Conservation (phyloP, 2,797 vertebrate species). For the Hirundo rustica region DNA sequence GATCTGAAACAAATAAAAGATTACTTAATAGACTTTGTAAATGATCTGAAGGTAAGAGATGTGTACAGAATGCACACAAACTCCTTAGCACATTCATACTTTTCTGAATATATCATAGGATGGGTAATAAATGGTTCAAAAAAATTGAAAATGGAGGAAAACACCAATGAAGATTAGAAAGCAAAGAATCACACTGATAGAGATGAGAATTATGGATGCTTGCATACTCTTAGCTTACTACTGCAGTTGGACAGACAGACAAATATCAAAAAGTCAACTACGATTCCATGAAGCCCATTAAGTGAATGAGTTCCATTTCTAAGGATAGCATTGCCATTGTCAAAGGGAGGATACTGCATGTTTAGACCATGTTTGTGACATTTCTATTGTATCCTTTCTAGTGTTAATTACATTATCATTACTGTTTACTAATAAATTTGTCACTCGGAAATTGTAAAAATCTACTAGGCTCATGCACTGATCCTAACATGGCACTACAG, state of each 20-base stretch:
- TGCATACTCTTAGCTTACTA: not conserved
- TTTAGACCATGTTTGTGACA: conserved; percentile 65
- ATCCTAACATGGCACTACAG: conserved; percentile 89
- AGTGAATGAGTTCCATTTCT: conserved; percentile 38
- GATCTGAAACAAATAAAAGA: not conserved
- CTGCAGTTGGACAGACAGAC: not conserved
- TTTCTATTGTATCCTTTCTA: conserved; percentile 65
- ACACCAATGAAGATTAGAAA: not conserved
- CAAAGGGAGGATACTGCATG: conserved; percentile 77
- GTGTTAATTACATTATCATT: conserved; percentile 73
- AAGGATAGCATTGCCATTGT: conserved; percentile 54
- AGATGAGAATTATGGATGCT: not conserved
- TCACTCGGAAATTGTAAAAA: conserved; percentile 83
- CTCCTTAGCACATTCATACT: not conserved
- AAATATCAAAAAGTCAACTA: not conserved
- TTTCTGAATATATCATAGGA: not conserved
- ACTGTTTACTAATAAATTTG: conserved; percentile 74
- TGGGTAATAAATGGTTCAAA: not conserved
- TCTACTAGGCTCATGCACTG: conserved; percentile 96
- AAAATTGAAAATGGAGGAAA: conserved; percentile 9
- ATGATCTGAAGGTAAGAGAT: not conserved
- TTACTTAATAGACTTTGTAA: not conserved
- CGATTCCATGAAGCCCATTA: conserved; percentile 25
- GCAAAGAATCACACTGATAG: not conserved
- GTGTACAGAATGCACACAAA: conserved; percentile 8